Evolutionary conservation across 2,797 vertebrate species (phyloP).

Genomic region (Epinephelus awoara): DNA sequence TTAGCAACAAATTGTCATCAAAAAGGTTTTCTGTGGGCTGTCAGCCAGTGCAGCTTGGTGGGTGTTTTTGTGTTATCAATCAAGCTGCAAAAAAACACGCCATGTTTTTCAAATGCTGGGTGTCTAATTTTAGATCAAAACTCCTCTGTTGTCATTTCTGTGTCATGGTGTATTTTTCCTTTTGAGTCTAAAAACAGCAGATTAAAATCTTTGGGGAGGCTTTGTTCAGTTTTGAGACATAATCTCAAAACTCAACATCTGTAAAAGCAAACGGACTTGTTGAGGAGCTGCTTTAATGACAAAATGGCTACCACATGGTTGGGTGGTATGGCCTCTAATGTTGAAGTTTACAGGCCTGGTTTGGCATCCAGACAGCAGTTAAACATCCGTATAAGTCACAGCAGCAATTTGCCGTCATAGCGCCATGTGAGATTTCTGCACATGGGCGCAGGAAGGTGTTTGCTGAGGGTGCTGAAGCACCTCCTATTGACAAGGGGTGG

Average conservation of each 20-base stretch:
- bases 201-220: conserved; percentile 6
- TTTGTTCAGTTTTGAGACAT: conserved; percentile 35
- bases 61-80: conserved; percentile 29
- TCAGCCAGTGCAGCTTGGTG: not conserved
- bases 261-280: conserved; percentile 9
- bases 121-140: conserved; percentile 44
- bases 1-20: not conserved
- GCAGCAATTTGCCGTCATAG: not conserved
- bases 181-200: conserved; percentile 35
- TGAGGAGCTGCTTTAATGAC: conserved; percentile 14
- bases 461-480: too few species aligned
- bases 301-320: conserved; percentile 25
- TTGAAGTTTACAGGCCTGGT: conserved; percentile 32
- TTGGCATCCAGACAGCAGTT: not conserved
- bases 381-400: not conserved
- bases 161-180: conserved; percentile 16
- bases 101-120: conserved; percentile 10
- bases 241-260: conserved; percentile 33
- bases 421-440: not conserved
- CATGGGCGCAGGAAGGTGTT: too few species aligned
- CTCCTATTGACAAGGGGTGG: too few species aligned
- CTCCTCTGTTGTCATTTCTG: conserved; percentile 27
- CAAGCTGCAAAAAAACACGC: not conserved
- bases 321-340: conserved; percentile 23
- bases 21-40: conserved; percentile 8